Conservation (phyloP, 2,113 vertebrate species). For the Oncorhynchus clarkii region DNA sequence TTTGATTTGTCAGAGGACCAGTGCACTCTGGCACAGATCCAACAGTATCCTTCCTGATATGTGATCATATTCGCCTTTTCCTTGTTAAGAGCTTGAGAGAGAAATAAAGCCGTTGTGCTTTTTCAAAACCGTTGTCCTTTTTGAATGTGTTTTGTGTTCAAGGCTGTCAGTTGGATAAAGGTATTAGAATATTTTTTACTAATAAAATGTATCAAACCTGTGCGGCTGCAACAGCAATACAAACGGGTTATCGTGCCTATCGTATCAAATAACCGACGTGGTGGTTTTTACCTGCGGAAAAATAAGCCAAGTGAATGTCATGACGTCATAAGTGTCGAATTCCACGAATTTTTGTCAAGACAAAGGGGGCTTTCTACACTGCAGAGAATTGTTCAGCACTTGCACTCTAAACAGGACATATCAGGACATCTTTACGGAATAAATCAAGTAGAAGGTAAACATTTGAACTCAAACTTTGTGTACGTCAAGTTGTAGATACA, state of each 20-base stretch:
- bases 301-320: too few relatives aligned
- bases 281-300: too few relatives aligned
- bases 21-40: conserved; percentile 70
- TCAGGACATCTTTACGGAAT: neutral
- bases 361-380: neutral
- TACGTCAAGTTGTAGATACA: neutral
- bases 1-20: conserved; percentile 68
- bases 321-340: conserved; percentile 46
- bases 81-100: conserved; percentile 90
- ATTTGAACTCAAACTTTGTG: neutral
- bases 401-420: neutral
- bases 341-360: conserved; percentile 19
- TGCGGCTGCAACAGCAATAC: too few relatives aligned
- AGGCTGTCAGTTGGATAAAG: too few relatives aligned
- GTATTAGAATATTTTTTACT: too few relatives aligned
- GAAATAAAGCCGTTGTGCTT: conserved; percentile 85
- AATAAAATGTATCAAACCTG: too few relatives aligned
- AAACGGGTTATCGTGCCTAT: too few relatives aligned
- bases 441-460: neutral
- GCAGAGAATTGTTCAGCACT: neutral
- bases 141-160: conserved; percentile 35
- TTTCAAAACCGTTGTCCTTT: conserved; percentile 67
- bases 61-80: conserved; percentile 91
- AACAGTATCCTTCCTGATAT: conserved; percentile 87
- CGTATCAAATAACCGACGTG: neutral